Evolutionary conservation across 2,797 vertebrate genomes (phyloP).

Genomic region (Lindbergichthys nudifrons): DNA sequence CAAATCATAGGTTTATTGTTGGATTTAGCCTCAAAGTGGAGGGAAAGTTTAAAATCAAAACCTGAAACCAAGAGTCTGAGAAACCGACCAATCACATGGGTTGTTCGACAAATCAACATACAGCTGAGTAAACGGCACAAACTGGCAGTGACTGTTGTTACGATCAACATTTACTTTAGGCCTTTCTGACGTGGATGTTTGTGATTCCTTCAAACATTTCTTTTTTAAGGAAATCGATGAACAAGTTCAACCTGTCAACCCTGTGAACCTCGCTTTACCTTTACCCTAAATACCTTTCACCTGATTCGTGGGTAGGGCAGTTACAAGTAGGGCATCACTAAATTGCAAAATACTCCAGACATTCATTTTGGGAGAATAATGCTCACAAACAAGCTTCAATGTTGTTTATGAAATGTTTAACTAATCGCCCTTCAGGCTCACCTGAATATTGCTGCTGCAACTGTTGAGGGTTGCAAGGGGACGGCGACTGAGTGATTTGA

Average conservation of each 20-base stretch:
- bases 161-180: slow-evolving; percentile 43
- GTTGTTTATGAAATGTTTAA: neutral
- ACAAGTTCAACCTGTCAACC: slow-evolving; percentile 16
- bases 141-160: neutral
- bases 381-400: neutral
- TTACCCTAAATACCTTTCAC: slow-evolving; percentile 58
- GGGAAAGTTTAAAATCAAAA: neutral
- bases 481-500: slow-evolving; percentile 94
- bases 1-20: neutral
- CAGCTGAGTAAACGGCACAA: slow-evolving; percentile 11
- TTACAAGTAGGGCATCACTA: neutral
- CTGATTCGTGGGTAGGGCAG: slow-evolving; percentile 28
- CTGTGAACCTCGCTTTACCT: slow-evolving; percentile 38
- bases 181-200: slow-evolving; percentile 3
- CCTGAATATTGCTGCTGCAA: slow-evolving; percentile 99
- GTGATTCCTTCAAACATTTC: slow-evolving; percentile 43
- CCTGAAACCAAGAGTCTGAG: neutral
- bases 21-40: neutral
- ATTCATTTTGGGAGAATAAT: neutral
- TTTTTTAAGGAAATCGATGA: slow-evolving; percentile 25
- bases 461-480: slow-evolving; percentile 95
- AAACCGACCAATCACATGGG: neutral
- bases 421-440: slow-evolving; percentile 57
- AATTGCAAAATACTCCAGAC: neutral
- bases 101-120: slow-evolving; percentile 4